Conservation (phyloP, 1,140 invertebrate genomes). For the Listronotus oregonensis region DNA sequence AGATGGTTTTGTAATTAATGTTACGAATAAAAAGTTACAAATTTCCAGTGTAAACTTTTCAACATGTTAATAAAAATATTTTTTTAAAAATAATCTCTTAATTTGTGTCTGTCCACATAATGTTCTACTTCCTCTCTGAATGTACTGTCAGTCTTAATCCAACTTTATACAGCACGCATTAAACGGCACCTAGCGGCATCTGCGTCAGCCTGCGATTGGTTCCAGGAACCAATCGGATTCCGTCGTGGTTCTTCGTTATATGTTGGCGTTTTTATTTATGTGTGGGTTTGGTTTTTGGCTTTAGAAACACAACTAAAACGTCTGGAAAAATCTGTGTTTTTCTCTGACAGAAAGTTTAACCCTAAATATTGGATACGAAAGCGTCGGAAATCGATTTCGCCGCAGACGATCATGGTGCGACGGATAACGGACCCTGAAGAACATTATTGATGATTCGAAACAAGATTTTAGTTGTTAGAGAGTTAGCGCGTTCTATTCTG, state of each 20-base stretch:
- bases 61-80: no score
- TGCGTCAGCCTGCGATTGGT: no score
- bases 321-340: slow-evolving; percentile 21
- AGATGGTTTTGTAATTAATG: no score
- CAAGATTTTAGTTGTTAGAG: background rate
- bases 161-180: no score
- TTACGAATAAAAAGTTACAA: no score
- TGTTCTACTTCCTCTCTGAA: no score
- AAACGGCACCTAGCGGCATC: no score
- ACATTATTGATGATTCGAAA: background rate
- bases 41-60: no score
- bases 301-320: slow-evolving; percentile 7
- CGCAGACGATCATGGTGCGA: slow-evolving; percentile 27
- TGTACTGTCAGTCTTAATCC: no score
- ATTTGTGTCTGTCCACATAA: no score
- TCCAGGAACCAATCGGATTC: no score
- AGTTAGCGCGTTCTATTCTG: background rate
- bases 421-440: slow-evolving; percentile 11
- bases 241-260: background rate
- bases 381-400: slow-evolving; percentile 17
- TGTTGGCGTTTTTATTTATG: background rate
- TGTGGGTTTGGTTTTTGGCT: slow-evolving; percentile 4
- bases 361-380: slow-evolving; percentile 20
- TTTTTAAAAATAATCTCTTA: no score
- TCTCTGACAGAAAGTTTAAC: slow-evolving; percentile 20